Base-by-base conservation (phyloP, 2,797 vertebrate genomes). In the Steatocranus sp. region DNA sequence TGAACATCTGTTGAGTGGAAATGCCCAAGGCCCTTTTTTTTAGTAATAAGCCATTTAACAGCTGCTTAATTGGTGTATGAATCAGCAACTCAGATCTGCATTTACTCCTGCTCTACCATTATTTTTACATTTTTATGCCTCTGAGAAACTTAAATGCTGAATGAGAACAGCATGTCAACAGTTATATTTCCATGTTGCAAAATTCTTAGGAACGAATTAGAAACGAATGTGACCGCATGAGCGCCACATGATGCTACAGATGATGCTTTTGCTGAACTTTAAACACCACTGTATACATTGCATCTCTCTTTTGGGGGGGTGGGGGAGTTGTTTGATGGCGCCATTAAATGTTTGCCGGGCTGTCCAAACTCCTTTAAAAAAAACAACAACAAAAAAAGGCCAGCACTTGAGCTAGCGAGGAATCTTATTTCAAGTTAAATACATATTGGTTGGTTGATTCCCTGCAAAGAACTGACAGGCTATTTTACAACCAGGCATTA, bases 11-110 rank as follows among this genome's bases (percentile, higher is more conserved):
- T 79, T 81, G 58, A 76, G 68, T 50, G 46, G 38, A 83, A 92
- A 88, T 75, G 80, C 83, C 85, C 85, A 85, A 88, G 88, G 85
- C 81, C 51, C 41, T 79, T 38, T 83, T 61, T 41, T 11, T 43
- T 25, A 27, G 78, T 87, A 86, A 90, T 85, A 89, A 88, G 87
- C 81, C 78, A 86, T 93, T 92, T 83, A 93, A 93, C 87, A 92
- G 83, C 84, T 89, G 90, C 74, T 75, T 88, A 80, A 93, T 92
- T 91, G 82, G 73, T 78, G 79, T 46, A 78, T 85, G 76, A 91
- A 93, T 88, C 83, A 86, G 66, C 79, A 83, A 92, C 81, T 50
- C 23, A 73, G 75, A 38, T 83, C 77, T 17, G 58, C 48, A 61
- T 75, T 23, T 20, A 30, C 38, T 46, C 23, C 38, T 82, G 70